Conservation (phyloP, 2,797 vertebrate species). For the Cynodonichthys magdalenae region DNA sequence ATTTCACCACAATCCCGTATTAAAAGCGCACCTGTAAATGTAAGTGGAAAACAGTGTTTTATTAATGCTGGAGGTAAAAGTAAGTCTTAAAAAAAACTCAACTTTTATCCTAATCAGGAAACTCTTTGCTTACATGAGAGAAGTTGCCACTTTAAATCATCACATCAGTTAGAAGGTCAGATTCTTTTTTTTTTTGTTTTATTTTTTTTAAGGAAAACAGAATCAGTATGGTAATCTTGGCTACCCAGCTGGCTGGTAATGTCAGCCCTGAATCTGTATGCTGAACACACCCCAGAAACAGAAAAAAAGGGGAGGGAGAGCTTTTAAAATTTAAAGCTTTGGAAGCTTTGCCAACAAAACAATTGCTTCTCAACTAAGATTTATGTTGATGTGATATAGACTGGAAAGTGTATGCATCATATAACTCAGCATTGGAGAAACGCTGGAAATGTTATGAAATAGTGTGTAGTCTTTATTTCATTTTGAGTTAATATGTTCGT, state of each 20-base stretch:
- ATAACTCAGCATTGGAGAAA: slow-evolving; percentile 22
- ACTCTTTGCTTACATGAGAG: background rate
- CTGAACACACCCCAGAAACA: slow-evolving; percentile 13
- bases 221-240: no score
- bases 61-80: no score
- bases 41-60: no score
- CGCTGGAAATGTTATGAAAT: no score
- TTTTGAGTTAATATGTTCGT: background rate
- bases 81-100: no score
- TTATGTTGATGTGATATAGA: slow-evolving; percentile 28
- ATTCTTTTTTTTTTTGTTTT: no score
- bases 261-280: slow-evolving; percentile 9
- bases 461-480: background rate
- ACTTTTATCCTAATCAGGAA: background rate
- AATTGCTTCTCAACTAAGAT: slow-evolving; percentile 24
- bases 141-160: slow-evolving; percentile 8
- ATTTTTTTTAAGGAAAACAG: no score
- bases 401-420: background rate
- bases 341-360: slow-evolving; percentile 13
- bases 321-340: slow-evolving; percentile 24
- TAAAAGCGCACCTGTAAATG: no score
- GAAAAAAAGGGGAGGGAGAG: background rate
- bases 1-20: no score
- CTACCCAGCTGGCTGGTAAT: slow-evolving; percentile 1
- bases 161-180: slow-evolving; percentile 2